Conservation (phyloP, 2,797 vertebrate species). For the Okamejei kenojei region DNA sequence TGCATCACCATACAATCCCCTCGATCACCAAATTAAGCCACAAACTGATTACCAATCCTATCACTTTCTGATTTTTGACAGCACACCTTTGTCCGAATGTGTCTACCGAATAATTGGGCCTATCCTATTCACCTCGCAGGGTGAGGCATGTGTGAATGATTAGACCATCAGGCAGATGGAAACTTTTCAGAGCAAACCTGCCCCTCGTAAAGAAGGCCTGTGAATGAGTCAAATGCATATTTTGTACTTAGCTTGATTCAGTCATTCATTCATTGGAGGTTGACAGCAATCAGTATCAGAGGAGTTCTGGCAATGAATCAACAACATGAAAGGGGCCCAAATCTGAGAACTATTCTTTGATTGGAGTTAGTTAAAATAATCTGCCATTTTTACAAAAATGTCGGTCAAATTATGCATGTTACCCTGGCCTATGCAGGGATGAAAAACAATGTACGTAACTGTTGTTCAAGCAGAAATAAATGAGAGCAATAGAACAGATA, state of each 20-base stretch:
- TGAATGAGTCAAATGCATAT: not conserved
- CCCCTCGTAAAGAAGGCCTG: not conserved
- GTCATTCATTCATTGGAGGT: not conserved
- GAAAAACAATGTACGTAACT: not conserved
- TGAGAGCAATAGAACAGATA: not conserved
- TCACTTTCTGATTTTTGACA: no score
- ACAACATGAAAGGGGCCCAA: not conserved
- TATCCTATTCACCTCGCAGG: no score
- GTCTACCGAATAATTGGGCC: no score
- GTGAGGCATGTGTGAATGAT: no score
- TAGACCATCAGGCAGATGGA: no score
- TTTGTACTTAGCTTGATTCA: not conserved
- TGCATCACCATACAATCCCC: no score
- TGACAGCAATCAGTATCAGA: not conserved
- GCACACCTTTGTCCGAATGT: no score
- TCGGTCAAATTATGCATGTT: not conserved
- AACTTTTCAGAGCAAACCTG: not conserved
- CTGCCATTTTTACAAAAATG: not conserved
- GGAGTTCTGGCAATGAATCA: not conserved
- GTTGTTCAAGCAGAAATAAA: not conserved
- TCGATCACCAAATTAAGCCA: no score
- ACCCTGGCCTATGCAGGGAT: not conserved
- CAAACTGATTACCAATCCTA: no score
- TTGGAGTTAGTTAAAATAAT: not conserved
- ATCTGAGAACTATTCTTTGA: not conserved